Evolutionary conservation across 2,113 vertebrate genomes (phyloP).

Genomic region (Muntiacus muntjak): DNA sequence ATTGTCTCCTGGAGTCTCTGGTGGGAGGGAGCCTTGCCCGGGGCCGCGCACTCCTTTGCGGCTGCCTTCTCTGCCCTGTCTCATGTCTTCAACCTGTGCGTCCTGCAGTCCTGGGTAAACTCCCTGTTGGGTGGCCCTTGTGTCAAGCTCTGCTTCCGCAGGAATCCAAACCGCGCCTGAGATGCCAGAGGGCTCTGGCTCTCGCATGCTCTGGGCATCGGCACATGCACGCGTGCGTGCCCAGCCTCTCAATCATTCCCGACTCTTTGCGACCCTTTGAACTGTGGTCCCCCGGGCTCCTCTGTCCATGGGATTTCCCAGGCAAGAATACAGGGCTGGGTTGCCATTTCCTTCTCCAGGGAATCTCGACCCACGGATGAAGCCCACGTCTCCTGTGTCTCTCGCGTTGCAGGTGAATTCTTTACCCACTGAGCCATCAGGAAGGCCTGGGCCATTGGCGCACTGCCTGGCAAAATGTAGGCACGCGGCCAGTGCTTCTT

Average conservation of each 20-base stretch:
- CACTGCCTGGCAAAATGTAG: not conserved
- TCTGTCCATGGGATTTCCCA: not conserved
- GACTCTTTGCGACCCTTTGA: not conserved
- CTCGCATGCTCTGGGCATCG: accelerated
- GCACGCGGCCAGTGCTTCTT: accelerated
- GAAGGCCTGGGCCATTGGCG: not conserved
- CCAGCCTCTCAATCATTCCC: not conserved
- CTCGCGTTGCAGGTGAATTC: not conserved
- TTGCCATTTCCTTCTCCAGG: not conserved
- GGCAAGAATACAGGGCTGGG: not conserved
- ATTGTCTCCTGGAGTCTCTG: accelerated
- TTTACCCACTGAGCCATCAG: not conserved
- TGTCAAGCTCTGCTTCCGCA: not conserved
- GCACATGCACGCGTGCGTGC: accelerated
- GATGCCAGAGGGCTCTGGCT: not conserved
- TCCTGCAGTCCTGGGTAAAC: not conserved
- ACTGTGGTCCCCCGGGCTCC: not conserved
- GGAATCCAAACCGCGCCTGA: not conserved
- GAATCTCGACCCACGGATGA: not conserved
- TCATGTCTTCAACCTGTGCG: accelerated
- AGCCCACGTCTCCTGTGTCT: not conserved
- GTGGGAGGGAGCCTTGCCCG: not conserved
- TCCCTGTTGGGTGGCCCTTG: accelerated
- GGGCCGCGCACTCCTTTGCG: accelerated
- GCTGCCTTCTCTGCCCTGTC: not conserved